phyloP scores from a whole-genome alignment of 2,113 vertebrate genomes.

The Ptilonorhynchus violaceus region DNA sequence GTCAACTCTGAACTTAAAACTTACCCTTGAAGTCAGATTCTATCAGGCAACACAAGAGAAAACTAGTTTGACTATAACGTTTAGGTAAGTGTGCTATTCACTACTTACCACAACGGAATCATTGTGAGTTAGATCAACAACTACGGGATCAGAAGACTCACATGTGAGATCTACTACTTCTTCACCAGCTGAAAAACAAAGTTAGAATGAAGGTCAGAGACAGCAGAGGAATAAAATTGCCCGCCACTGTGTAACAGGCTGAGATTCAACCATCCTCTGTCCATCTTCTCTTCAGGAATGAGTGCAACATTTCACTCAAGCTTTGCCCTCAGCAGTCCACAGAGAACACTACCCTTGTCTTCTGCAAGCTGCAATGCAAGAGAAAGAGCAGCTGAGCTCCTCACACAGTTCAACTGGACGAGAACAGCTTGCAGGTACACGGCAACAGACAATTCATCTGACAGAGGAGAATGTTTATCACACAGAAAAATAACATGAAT shows the following conservation, averaged over 20 bases:
- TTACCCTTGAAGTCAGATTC: neutral
- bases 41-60: neutral
- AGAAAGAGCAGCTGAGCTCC: neutral
- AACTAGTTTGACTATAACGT: neutral
- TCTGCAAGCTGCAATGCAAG: neutral
- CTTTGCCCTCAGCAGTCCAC: neutral
- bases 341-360: neutral
- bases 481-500: neutral
- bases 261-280: neutral
- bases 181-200: slow-evolving; percentile 75
- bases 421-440: neutral
- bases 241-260: neutral
- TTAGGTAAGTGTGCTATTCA: neutral
- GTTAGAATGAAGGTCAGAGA: neutral
- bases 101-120: slow-evolving; percentile 90
- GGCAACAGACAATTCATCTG: neutral
- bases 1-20: neutral
- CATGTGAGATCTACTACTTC: slow-evolving; percentile 95
- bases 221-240: neutral
- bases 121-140: slow-evolving; percentile 86
- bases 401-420: neutral
- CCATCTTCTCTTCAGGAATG: neutral
- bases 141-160: slow-evolving; percentile 84
- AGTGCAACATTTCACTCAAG: neutral
- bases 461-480: neutral